phyloP scores from a whole-genome alignment of 2,888 invertebrate species.

The Melangyna quadrimaculata region DNA sequence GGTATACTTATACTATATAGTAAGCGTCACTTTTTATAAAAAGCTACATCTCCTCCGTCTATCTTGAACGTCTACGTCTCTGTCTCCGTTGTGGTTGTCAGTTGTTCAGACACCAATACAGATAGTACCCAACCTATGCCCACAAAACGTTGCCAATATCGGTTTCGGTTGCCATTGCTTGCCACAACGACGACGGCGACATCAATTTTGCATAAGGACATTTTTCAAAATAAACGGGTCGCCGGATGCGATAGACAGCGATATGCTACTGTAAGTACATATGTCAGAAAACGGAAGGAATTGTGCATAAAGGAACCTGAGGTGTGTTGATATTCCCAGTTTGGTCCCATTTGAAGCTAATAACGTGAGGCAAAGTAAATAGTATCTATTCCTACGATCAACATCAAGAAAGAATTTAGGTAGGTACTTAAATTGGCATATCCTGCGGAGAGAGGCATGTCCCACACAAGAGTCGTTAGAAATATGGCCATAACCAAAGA shows the following conservation, averaged over 20 bases:
- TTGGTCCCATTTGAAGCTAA: constrained; percentile 41
- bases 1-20: no score
- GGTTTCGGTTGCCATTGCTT: constrained; percentile 21
- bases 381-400: not conserved
- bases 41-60: not conserved
- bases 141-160: constrained; percentile 58
- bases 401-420: not conserved
- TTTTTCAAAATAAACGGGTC: constrained; percentile 70
- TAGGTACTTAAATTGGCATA: constrained; percentile 38
- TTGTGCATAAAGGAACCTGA: constrained; percentile 57
- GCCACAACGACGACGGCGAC: constrained; percentile 28
- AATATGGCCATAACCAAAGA: constrained; percentile 29
- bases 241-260: constrained; percentile 65
- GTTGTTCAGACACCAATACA: constrained; percentile 4
- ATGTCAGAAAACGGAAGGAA: constrained; percentile 58
- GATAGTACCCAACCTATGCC: constrained; percentile 14
- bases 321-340: constrained; percentile 40
- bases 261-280: constrained; percentile 55
- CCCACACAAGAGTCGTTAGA: constrained; percentile 9
- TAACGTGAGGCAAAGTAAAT: constrained; percentile 51
- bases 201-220: constrained; percentile 69
- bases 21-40: constrained; percentile 44
- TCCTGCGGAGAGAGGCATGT: constrained; percentile 2
- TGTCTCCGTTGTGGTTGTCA: constrained; percentile 11
- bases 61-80: not conserved